Evolutionary conservation across 1,140 invertebrate genomes (phyloP).

Genomic region (Platyura marginata): DNA sequence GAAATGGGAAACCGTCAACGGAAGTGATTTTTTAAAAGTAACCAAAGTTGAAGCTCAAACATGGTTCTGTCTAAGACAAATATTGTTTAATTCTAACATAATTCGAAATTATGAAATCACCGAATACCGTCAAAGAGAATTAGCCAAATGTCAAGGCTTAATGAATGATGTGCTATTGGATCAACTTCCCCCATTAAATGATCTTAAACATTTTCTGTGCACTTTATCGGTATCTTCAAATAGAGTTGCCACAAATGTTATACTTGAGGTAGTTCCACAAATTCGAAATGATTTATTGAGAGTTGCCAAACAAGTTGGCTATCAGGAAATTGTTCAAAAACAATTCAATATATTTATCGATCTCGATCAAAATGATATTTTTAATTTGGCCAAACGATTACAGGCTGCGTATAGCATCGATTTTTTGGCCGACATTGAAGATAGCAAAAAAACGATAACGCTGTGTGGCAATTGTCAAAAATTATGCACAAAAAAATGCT

Average conservation of each 20-base stretch:
- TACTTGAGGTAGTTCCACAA: constrained; percentile 37
- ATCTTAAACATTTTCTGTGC: constrained; percentile 49
- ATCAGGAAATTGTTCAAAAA: constrained; percentile 29
- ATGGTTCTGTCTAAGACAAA: constrained; percentile 49
- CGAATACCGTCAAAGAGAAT: constrained; percentile 37
- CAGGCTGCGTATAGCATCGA: constrained; percentile 29
- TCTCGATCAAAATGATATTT: constrained; percentile 27
- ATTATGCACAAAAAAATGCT: constrained; percentile 28
- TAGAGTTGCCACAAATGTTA: constrained; percentile 16
- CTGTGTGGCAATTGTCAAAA: constrained; percentile 25
- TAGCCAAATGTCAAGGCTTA: constrained; percentile 39
- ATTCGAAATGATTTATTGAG: constrained; percentile 18
- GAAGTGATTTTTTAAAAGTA: constrained; percentile 31
- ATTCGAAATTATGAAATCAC: constrained; percentile 48
- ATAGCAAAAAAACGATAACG: constrained; percentile 2
- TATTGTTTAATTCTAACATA: constrained; percentile 41
- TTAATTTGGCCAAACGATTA: constrained; percentile 26
- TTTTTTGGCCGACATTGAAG: constrained; percentile 24
- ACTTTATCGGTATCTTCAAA: constrained; percentile 23
- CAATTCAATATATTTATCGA: constrained; percentile 32
- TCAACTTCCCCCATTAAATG: constrained; percentile 52
- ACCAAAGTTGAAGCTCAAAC: constrained; percentile 46
- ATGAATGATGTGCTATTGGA: constrained; percentile 46
- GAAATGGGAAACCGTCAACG: constrained; percentile 36
- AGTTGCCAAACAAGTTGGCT: constrained; percentile 31